Evolutionary conservation across 1,140 invertebrate species (phyloP).

Genomic region (Acyrthosiphon pisum): DNA sequence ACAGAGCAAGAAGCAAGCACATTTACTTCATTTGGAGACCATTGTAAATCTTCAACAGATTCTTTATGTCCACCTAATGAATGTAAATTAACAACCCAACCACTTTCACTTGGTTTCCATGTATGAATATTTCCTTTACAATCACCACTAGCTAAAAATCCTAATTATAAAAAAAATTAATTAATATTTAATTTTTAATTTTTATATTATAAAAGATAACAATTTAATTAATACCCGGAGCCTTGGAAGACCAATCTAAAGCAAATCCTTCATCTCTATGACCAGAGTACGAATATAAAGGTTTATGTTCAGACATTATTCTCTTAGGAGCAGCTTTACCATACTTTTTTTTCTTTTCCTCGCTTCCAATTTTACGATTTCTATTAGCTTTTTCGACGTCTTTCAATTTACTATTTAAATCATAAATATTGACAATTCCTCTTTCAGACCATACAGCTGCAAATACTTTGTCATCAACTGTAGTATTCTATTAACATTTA

Average conservation of each 20-base stretch:
- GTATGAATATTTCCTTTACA: slow-evolving; percentile 91
- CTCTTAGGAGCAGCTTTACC: slow-evolving; percentile 48
- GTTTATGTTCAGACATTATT: slow-evolving; percentile 66
- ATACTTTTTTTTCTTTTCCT: slow-evolving; percentile 58
- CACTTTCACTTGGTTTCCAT: slow-evolving; percentile 80
- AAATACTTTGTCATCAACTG: slow-evolving; percentile 54
- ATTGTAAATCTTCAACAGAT: slow-evolving; percentile 98
- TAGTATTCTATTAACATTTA: slow-evolving; percentile 46
- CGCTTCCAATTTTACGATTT: slow-evolving; percentile 65
- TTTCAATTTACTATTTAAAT: slow-evolving; percentile 80
- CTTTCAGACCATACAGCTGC: slow-evolving; percentile 94
- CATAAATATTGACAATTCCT: slow-evolving; percentile 90
- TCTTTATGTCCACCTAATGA: slow-evolving; percentile 86
- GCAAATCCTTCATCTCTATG: slow-evolving; percentile 94
- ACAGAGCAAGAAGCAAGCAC: slow-evolving; percentile 96
- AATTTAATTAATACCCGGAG: slow-evolving; percentile 69
- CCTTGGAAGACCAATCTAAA: slow-evolving; percentile 87
- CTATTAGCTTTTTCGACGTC: slow-evolving; percentile 73
- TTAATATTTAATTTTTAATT: background rate
- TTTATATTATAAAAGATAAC: background rate
- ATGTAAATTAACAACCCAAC: slow-evolving; percentile 89
- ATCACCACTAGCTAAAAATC: slow-evolving; percentile 85
- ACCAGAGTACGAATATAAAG: slow-evolving; percentile 87
- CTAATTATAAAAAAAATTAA: slow-evolving; percentile 64
- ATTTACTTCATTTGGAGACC: slow-evolving; percentile 95